phyloP scores from a whole-genome alignment of 1,140 invertebrate species.

The Campodea augens region DNA sequence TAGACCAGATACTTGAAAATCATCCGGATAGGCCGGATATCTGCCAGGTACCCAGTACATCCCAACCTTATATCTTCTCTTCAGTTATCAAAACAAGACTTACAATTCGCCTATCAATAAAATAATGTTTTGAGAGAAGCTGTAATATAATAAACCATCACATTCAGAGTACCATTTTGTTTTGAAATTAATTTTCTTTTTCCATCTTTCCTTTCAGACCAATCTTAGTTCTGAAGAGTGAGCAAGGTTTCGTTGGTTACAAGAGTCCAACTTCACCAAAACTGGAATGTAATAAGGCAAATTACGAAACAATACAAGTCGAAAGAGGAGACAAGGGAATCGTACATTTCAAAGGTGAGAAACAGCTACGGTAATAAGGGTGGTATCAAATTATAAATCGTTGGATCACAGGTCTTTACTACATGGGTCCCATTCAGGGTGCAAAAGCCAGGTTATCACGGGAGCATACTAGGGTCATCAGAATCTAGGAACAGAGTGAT shows the following conservation, averaged over 20 bases:
- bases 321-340: slow-evolving; percentile 73
- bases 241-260: slow-evolving; percentile 89
- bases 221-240: slow-evolving; percentile 79
- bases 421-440: no score
- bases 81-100: not conserved
- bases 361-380: no score
- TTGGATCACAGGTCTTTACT: no score
- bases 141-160: not conserved
- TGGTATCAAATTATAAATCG: no score
- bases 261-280: slow-evolving; percentile 57
- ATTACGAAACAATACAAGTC: slow-evolving; percentile 80
- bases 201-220: slow-evolving; percentile 36
- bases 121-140: slow-evolving; percentile 3
- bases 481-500: no score
- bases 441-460: no score
- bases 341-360: slow-evolving; percentile 77
- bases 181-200: slow-evolving; percentile 1
- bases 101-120: not conserved
- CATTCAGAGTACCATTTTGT: not conserved
- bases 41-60: no score
- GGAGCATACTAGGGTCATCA: no score
- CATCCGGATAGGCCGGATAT: no score
- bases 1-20: no score
- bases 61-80: no score
- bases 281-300: slow-evolving; percentile 88